Evolutionary conservation across 2,113 vertebrate species (phyloP).

Genomic region (Varanus salvator): DNA sequence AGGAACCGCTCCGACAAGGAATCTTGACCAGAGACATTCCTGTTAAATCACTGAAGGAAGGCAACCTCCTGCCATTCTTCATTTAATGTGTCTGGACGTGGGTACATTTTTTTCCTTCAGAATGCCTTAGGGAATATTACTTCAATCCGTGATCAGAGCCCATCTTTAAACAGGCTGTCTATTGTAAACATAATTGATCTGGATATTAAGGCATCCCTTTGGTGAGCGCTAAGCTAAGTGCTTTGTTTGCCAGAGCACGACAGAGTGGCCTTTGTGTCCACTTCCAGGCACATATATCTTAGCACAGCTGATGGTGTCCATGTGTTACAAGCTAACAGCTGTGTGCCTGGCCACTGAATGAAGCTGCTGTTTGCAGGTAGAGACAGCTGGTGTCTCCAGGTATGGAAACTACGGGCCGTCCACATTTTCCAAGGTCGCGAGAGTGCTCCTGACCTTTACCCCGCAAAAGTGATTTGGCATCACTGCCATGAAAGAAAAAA

Average conservation of each 20-base stretch:
- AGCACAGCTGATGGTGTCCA: conserved; percentile 85
- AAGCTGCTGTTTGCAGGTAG: conserved; percentile 82
- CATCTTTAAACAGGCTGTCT: conserved; percentile 70
- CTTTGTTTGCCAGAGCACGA: conserved; percentile 71
- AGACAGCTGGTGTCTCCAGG: conserved; percentile 83
- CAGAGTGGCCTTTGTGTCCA: conserved; percentile 79
- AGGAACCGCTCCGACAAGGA: not conserved
- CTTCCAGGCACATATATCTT: conserved; percentile 61
- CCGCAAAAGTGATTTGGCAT: not conserved
- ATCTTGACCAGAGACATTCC: not conserved
- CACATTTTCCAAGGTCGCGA: conserved; percentile 14
- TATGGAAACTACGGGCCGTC: conserved; percentile 45
- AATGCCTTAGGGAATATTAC: conserved; percentile 53
- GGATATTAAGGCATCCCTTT: conserved; percentile 60
- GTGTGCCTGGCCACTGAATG: conserved; percentile 72
- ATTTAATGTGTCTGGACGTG: conserved; percentile 46
- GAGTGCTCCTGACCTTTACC: conserved; percentile 23
- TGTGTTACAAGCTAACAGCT: conserved; percentile 84
- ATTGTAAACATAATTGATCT: conserved; percentile 69
- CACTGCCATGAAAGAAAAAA: not conserved
- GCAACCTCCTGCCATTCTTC: conserved; percentile 23
- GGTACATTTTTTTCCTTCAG: not conserved
- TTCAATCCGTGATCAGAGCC: conserved; percentile 54
- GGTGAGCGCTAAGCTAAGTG: conserved; percentile 66
- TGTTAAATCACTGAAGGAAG: not conserved